Conservation (phyloP, 64 coral and sea anemone species). For the Pocillopora verrucosa region DNA sequence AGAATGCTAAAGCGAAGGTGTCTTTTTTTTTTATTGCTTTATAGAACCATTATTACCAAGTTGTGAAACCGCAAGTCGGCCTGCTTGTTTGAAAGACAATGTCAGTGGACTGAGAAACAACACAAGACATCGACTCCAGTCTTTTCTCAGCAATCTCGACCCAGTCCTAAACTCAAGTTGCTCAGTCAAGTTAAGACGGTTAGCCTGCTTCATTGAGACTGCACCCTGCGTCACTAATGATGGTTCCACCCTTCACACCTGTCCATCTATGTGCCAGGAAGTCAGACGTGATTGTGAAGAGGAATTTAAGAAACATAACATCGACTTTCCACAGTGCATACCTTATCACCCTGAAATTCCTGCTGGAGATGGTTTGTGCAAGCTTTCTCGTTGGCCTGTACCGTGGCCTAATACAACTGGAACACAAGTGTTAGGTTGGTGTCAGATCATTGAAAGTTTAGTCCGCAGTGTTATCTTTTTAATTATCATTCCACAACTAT, state of each 20-base stretch:
- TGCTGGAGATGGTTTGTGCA: slow-evolving; percentile 32
- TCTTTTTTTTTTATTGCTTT: not conserved
- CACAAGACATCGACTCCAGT: not conserved
- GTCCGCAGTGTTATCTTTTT: no score
- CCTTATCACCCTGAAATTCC: slow-evolving; percentile 1
- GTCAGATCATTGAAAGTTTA: not conserved
- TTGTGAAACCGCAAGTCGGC: slow-evolving; percentile 9
- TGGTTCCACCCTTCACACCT: slow-evolving; percentile 2
- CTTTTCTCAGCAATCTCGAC: not conserved
- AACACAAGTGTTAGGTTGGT: slow-evolving; percentile 10
- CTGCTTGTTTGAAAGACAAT: slow-evolving; percentile 13
- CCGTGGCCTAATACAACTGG: not conserved
- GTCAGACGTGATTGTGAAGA: slow-evolving; percentile 6
- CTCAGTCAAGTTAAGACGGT: slow-evolving; percentile 3
- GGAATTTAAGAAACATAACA: slow-evolving; percentile 3
- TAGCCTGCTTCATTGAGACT: slow-evolving; percentile 10
- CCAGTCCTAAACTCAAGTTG: slow-evolving; percentile 9
- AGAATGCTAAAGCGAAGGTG: not conserved
- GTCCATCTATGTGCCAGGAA: slow-evolving; percentile 17
- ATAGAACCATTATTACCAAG: slow-evolving; percentile 3
- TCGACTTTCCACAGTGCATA: not conserved
- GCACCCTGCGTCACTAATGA: not conserved
- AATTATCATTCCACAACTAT: no score
- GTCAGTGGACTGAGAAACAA: not conserved
- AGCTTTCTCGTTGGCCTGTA: not conserved